These are phyloP conservation scores for Patagioenas fasciata DNA, from an alignment of 2,113 vertebrate species.

Conservation along the genomic window DNA sequence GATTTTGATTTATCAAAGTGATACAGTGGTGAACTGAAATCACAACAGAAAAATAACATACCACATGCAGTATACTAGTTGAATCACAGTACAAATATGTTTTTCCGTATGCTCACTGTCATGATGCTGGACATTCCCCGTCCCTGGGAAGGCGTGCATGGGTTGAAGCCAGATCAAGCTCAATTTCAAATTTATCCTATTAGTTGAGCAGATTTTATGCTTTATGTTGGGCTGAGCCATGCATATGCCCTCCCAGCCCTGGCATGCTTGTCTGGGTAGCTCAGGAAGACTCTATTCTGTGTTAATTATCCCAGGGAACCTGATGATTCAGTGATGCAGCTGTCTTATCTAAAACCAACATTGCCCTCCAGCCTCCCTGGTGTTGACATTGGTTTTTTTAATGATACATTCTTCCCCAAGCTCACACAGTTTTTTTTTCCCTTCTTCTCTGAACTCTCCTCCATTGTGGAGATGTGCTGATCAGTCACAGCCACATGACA, in stretches of 20 bases:
- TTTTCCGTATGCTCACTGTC: background rate
- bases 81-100: background rate
- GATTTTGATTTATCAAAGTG: background rate
- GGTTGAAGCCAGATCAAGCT: background rate
- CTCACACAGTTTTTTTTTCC: background rate
- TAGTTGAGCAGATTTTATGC: background rate
- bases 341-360: background rate
- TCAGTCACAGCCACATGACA: background rate
- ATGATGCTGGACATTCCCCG: background rate
- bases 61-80: background rate
- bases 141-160: background rate
- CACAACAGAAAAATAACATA: background rate
- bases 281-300: background rate
- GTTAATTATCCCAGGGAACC: background rate
- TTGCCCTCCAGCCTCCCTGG: background rate
- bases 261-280: background rate
- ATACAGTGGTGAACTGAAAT: background rate
- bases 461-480: background rate
- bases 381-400: background rate
- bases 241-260: background rate
- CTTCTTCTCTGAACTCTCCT: background rate
- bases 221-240: background rate
- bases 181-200: background rate
- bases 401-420: background rate
- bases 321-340: background rate